Conservation (phyloP, 2,797 vertebrate species). For the Girardinus metallicus region DNA sequence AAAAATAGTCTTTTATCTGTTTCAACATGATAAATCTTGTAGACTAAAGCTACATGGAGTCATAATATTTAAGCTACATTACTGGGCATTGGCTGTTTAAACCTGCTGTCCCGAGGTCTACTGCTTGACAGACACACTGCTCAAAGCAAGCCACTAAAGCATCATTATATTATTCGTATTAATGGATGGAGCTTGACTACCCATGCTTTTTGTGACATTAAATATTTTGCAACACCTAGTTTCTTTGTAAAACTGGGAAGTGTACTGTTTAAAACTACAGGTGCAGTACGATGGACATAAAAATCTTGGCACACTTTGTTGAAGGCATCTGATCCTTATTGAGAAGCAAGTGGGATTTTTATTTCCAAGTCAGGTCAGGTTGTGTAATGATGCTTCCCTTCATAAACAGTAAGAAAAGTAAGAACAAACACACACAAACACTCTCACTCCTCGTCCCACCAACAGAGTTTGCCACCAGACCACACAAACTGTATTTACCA, state of each 20-base stretch:
- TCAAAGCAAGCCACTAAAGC: neutral
- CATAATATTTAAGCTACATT: too few relatives aligned
- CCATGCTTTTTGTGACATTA: neutral
- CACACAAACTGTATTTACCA: constrained; percentile 84
- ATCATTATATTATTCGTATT: neutral
- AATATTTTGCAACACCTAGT: neutral
- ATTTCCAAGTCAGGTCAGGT: constrained; percentile 26
- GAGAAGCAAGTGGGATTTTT: constrained; percentile 3
- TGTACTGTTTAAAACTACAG: neutral
- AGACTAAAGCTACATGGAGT: too few relatives aligned
- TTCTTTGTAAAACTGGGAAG: neutral
- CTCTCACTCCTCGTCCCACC: constrained; percentile 48
- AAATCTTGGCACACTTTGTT: neutral
- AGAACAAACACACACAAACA: constrained; percentile 50
- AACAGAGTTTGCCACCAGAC: constrained; percentile 57
- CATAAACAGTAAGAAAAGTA: constrained; percentile 64
- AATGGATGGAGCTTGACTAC: neutral
- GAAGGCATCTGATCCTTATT: neutral
- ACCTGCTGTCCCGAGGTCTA: neutral
- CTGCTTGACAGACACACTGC: neutral
- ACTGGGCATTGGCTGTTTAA: too few relatives aligned
- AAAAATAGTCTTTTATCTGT: too few relatives aligned
- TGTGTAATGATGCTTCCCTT: constrained; percentile 45
- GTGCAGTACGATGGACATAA: neutral
- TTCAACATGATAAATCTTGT: too few relatives aligned